Base-by-base conservation (phyloP, 2,888 invertebrate genomes). In the Zaprionus obscuricornis region DNA sequence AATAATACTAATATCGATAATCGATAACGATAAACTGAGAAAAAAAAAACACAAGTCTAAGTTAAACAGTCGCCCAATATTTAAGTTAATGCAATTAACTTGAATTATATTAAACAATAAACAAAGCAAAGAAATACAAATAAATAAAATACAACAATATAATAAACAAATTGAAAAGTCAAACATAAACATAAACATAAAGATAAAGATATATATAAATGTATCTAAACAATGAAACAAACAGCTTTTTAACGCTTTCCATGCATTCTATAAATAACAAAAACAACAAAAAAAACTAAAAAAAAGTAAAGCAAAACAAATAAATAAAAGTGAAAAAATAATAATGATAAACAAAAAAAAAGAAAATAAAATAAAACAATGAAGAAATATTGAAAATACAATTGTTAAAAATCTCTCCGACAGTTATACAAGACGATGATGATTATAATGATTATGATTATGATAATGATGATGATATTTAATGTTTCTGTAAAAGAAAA, bases 41-140 rank as follows among this genome's bases (percentile, higher is more conserved):
- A 46, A 37, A 17, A 36, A 26, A 31, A 33, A 43, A 45, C 26
- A 26, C 14, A 56, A 60, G 58, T 63, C 18, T n/a, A 54, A 62
- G 72, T 75, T 70, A 43, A 58, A 20, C 42, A 60, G 57, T 70
- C 66, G 39, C 55, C 81, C 64, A n/a, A 57, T 57, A 36, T 62
- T 66, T 67, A 45, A 86, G 86, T 82, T 82, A 86, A 85, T 82
- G 36, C 14, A 86, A 85, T 86, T 82, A 71, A 82, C 84, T 74
- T 60, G 17, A 63, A 36, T 46, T 50, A 40, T 52, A 54, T 52
- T 52, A 40, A 17, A 26, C 22, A 13, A 40, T 26, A 47, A 39
- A 52, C 17, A 57, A 47, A 16, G 45, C 55, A 54, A 56, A 39
- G n/a, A n/a, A n/a, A n/a, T n/a, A n/a, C n/a, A n/a, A n/a, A n/a